Evolutionary conservation across 2,113 vertebrate species (phyloP), one percentile per base, ranked within the genome.

Genomic region (Silurus glanis): DNA sequence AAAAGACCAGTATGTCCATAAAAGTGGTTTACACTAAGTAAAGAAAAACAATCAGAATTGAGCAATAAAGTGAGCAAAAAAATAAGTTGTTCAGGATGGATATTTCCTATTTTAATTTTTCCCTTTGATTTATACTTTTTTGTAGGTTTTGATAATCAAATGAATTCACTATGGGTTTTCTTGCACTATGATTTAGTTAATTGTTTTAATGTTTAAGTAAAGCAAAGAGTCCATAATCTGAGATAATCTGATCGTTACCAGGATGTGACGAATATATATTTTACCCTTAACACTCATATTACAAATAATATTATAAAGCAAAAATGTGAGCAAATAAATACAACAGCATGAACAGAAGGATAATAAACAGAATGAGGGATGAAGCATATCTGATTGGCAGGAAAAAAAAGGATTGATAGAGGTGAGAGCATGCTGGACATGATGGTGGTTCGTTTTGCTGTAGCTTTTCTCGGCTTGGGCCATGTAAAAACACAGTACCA

Each of bases 351-450:
- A 91, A 37, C 53, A 74, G 21, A 90, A 91, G 86, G 88, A 84
- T 86, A 90, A 83, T 59, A 87, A 80, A 84, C 45, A 47, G 62
- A 56, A 75, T 86, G 69, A 85, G 62, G 81, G 23, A 85, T 89
- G 76, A 72, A 37, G 80, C 59, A 90, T 71, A 89, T 89, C 87
- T 87, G 69, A 90, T 88, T 89, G 62, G 87, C 86, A 88, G 80
- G 90, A 83, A 88, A 75, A 90, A 37, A 82, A 90, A 82, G 88
- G 86, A 83, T 84, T 69, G 79, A 84, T 85, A 90, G 87, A 61
- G 88, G 92, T 89, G 90, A 90, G 90, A 71, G 90, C 91, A 92
- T 85, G 94, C 93, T 84, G 90, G 92, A 91, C 79, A 94, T 93
- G 91, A 94, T 93, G 92, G 93, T 91, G 93, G 88, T 91, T 37